Base-by-base conservation (phyloP, 2,797 vertebrate species). In the Poecilia picta region DNA sequence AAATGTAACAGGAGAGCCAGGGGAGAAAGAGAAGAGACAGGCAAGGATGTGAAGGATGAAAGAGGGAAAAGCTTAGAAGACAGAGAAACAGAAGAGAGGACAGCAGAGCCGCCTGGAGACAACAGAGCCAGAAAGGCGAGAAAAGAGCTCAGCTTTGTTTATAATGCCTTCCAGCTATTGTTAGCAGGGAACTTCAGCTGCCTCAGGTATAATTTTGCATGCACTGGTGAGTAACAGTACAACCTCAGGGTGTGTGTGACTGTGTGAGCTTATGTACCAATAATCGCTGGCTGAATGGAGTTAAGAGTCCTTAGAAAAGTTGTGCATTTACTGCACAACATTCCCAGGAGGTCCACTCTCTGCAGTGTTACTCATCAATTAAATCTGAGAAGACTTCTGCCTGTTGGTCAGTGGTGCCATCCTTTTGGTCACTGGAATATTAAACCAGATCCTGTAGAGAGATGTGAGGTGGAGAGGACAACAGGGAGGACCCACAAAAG, bases 71-170 rank as follows among this genome's bases (percentile, higher is more conserved):
- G 74, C 62, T 76, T 62, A 77, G 62, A 59, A 83, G 64, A 75
- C 28, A 33, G 57, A 62, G 31, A 55, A 82, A 79, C 64, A 70
- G 53, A 82, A 76, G 59, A 49, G 45, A 59, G 76, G 79, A 77
- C 33, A 73, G 72, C n/a, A 73, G 76, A 77, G 85, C 49, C 2
- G 46, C 78, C 90, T 68, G 41, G 72, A 87, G 87, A 80, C 89
- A 86, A 74, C 62, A 47, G 41, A 91, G 68, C 80, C 82, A 84
- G 73, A 68, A 73, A 80, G 64, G 86, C 45, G 49, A 85, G 75
- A 83, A 85, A 82, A 80, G 81, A 89, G 82, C 92, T 89, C 92
- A 93, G 90, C 92, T 91, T 93, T 93, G 93, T 93, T 92, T 94
- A 87, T 85, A 88, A 89, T 77, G 76, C 76, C 92, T 89, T 89